Percentiles rank a stretch among this genome's conserved stretches.
Evolutionary conservation across 2,113 vertebrate species (phyloP).

Genomic region (Myotis davidii): DNA sequence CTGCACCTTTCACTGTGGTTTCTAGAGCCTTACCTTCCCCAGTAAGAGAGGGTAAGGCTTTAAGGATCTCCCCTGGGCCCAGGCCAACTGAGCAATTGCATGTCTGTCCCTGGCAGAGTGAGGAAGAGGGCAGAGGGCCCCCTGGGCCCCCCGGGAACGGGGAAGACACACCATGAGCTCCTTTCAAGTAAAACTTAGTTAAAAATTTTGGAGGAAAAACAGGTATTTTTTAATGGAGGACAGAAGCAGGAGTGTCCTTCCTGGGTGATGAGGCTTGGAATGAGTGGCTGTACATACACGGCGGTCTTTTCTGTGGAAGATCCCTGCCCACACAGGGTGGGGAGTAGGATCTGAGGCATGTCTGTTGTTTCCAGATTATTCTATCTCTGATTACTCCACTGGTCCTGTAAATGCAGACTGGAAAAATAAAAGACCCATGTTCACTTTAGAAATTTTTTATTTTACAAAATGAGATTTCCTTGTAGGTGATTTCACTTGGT

Average conservation of each 20-base stretch:
- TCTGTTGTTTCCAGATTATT: not conserved
- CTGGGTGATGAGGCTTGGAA: not conserved
- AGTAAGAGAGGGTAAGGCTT: not conserved
- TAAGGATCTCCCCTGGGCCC: not conserved
- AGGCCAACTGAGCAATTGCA: not conserved
- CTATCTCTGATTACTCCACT: not conserved
- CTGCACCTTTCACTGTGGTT: not conserved
- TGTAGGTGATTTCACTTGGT: not conserved
- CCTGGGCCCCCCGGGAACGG: not conserved
- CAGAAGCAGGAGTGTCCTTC: not conserved
- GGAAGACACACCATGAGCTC: not conserved
- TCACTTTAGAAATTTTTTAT: not conserved
- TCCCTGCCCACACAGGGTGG: no score
- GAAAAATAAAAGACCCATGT: not conserved
- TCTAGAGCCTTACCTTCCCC: not conserved
- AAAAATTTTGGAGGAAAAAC: not conserved
- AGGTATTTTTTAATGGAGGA: not conserved
- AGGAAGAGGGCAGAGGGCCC: not conserved
- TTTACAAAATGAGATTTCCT: conserved; percentile 6
- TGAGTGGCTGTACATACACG: not conserved
- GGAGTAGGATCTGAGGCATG: not conserved
- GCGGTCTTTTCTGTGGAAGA: not conserved
- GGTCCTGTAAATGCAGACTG: not conserved
- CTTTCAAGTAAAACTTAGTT: not conserved
- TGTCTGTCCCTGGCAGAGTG: not conserved